A percentile compares a stretch with the other conserved stretches of the same genome.
These are phyloP conservation scores for Pocillopora verrucosa DNA, from an alignment of 64 coral and sea anemone genomes.

Conservation along the genomic window DNA sequence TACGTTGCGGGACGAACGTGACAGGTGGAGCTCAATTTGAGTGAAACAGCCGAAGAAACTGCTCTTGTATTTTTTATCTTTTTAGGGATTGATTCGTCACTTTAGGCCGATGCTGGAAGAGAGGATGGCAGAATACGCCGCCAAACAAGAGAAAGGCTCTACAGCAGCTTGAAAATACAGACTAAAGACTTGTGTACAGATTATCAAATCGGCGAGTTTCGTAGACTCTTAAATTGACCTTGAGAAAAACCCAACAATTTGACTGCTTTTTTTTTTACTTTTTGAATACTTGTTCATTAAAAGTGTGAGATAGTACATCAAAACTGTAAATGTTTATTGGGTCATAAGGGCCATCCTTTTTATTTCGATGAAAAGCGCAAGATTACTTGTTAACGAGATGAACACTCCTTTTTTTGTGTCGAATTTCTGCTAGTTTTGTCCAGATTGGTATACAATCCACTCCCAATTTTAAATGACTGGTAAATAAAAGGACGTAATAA, in stretches of 20 bases:
- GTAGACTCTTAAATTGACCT: no score
- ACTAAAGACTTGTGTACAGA: constrained; percentile 10
- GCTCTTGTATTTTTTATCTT: neutral
- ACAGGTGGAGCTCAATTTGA: neutral
- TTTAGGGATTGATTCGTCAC: constrained; percentile 89
- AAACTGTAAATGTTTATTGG: no score
- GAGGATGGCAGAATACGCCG: constrained; percentile 77
- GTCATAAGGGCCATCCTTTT: no score
- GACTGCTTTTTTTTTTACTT: neutral
- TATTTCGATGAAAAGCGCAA: no score
- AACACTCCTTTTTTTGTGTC: no score
- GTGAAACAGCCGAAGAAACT: neutral
- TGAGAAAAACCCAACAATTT: neutral
- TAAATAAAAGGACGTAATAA: no score
- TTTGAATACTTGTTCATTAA: neutral
- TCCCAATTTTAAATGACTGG: no score
- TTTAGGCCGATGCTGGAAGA: constrained; percentile 79
- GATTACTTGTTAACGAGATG: no score
- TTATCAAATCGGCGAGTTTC: no score
- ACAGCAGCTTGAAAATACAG: neutral
- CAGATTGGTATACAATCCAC: no score
- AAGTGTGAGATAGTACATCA: neutral
- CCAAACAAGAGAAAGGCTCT: constrained; percentile 29
- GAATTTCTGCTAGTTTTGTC: no score
- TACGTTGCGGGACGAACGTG: no score